These are phyloP conservation scores for Clarias batrachus DNA, from an alignment of 2,113 vertebrate species.

Conservation along the genomic window DNA sequence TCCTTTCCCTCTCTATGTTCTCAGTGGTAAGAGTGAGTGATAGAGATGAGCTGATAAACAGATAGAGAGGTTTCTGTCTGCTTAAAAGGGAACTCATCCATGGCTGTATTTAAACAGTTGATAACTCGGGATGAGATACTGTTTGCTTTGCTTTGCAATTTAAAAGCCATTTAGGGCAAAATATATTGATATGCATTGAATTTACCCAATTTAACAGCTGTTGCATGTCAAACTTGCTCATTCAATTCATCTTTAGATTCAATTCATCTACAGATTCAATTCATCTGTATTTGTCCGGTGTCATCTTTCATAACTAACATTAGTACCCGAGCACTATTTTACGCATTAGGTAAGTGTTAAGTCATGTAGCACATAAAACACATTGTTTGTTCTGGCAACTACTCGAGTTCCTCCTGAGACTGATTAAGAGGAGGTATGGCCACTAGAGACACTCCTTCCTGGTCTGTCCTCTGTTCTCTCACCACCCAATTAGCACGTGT, in stretches of 20 bases:
- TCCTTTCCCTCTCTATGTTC: background rate
- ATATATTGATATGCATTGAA: background rate
- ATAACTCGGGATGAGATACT: slow-evolving; percentile 29
- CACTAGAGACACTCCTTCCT: background rate
- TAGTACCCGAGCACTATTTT: no score
- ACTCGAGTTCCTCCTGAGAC: slow-evolving; percentile 1
- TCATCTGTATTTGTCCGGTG: background rate
- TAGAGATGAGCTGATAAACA: slow-evolving; percentile 24
- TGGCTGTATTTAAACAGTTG: slow-evolving; percentile 36
- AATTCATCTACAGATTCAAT: no score
- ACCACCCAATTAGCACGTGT: slow-evolving; percentile 53
- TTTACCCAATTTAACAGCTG: background rate
- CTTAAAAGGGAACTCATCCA: slow-evolving; percentile 11
- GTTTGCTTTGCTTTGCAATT: slow-evolving; percentile 19
- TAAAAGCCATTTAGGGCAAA: background rate
- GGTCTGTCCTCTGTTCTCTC: background rate
- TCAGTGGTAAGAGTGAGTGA: slow-evolving; percentile 9
- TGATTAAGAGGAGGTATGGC: background rate
- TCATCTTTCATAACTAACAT: background rate
- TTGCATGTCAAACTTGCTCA: background rate
- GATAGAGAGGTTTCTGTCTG: background rate
- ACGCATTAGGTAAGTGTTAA: background rate
- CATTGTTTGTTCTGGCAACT: background rate
- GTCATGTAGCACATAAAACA: background rate
- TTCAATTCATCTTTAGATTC: background rate